Percentiles rank a stretch among this genome's conserved stretches.
Conservation (phyloP, 2,113 vertebrate genomes). For the Spea bombifrons region DNA sequence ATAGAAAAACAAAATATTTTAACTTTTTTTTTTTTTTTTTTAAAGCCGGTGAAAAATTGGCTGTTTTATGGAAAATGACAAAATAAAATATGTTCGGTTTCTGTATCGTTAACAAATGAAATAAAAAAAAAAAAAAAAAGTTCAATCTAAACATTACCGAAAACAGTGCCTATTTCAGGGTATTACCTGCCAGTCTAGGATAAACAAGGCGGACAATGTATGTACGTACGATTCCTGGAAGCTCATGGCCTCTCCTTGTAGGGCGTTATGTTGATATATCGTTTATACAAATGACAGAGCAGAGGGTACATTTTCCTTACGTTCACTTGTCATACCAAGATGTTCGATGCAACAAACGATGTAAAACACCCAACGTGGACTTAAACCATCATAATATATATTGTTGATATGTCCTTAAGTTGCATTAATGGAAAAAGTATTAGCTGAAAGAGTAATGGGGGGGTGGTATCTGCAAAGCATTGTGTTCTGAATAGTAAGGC, state of each 20-base stretch:
- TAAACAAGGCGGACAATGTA: constrained; percentile 34
- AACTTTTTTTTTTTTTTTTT: too few species aligned
- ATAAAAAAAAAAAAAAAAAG: too few species aligned
- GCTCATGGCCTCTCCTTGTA: constrained; percentile 8
- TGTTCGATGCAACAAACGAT: neutral
- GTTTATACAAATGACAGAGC: constrained; percentile 31
- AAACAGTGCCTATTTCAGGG: constrained; percentile 18
- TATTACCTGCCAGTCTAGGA: constrained; percentile 23
- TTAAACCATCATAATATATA: neutral
- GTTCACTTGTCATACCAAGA: neutral
- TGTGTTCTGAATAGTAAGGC: too few species aligned
- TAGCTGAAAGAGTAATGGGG: too few species aligned
- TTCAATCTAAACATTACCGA: neutral
- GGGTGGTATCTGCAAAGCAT: too few species aligned
- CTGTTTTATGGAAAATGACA: too few species aligned
- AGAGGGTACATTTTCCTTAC: constrained; percentile 4
- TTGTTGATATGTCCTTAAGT: neutral
- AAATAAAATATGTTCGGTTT: too few species aligned
- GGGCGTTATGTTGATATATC: constrained; percentile 5
- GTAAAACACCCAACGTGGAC: neutral
- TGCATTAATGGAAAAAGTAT: neutral
- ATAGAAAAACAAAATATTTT: too few species aligned
- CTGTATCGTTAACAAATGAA: too few species aligned
- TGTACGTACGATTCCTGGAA: neutral
- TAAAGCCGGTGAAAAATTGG: too few species aligned